These are phyloP conservation scores for Dione vanillae DNA, from an alignment of 2,888 invertebrate genomes.

Conservation along the genomic window DNA sequence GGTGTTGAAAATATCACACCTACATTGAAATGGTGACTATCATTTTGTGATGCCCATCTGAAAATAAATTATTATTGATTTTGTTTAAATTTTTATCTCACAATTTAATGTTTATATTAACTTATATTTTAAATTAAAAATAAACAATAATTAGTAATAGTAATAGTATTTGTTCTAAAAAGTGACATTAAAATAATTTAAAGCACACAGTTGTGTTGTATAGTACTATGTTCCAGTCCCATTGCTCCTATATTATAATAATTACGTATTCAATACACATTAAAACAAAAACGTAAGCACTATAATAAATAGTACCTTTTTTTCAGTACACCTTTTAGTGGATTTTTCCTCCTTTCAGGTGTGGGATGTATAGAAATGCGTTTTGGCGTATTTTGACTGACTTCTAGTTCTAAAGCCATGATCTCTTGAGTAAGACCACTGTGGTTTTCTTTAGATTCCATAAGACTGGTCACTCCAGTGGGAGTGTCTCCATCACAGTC, in stretches of 20 bases:
- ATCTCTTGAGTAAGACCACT: slow-evolving; percentile 90
- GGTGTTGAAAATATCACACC: slow-evolving; percentile 93
- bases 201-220: too few relatives aligned
- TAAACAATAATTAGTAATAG: too few relatives aligned
- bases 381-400: slow-evolving; percentile 88
- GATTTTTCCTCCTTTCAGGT: slow-evolving; percentile 78
- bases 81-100: background rate
- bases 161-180: too few relatives aligned
- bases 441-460: slow-evolving; percentile 75
- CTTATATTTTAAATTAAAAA: too few relatives aligned
- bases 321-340: slow-evolving; percentile 85
- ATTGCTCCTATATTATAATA: too few relatives aligned
- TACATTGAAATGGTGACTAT: slow-evolving; percentile 82
- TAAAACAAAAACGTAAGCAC: too few relatives aligned
- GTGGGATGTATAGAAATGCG: slow-evolving; percentile 82
- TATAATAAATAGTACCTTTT: slow-evolving; percentile 72
- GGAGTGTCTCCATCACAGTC: slow-evolving; percentile 78
- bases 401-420: slow-evolving; percentile 86
- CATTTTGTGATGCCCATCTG: slow-evolving; percentile 86
- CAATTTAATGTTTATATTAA: background rate
- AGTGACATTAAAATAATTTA: too few relatives aligned
- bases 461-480: slow-evolving; percentile 71
- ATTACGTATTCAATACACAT: too few relatives aligned
- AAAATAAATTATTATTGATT: slow-evolving; percentile 36
- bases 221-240: too few relatives aligned